Evolutionary conservation across 1,140 invertebrate species (phyloP).

Genomic region (Heliconius hewitsoni): DNA sequence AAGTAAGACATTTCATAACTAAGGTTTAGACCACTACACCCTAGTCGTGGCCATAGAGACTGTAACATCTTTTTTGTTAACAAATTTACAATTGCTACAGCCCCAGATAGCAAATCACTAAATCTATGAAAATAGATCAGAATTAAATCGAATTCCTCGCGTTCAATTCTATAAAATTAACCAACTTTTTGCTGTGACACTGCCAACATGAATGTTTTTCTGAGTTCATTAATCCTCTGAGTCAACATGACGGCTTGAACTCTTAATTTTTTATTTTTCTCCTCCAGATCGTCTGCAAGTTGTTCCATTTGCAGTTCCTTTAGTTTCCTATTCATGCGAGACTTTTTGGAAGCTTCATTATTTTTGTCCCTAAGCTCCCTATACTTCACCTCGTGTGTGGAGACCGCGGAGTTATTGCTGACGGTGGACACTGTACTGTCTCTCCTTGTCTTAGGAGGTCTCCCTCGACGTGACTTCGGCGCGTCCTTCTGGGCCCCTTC

Average conservation of each 20-base stretch:
- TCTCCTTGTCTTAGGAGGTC: constrained; percentile 64
- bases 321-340: constrained; percentile 86
- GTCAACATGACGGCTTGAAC: constrained; percentile 68
- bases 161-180: constrained; percentile 34
- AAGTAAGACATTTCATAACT: constrained; percentile 26
- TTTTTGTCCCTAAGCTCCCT: constrained; percentile 87
- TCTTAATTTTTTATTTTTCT: constrained; percentile 70
- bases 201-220: constrained; percentile 70
- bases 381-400: constrained; percentile 80
- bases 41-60: constrained; percentile 11
- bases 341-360: constrained; percentile 88
- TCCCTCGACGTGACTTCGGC: constrained; percentile 62
- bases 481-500: constrained; percentile 63
- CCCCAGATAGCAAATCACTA: constrained; percentile 18
- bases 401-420: constrained; percentile 65
- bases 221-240: constrained; percentile 69
- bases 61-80: constrained; percentile 10
- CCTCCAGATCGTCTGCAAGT: constrained; percentile 67
- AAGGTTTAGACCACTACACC: constrained; percentile 23
- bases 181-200: constrained; percentile 62
- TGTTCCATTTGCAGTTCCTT: constrained; percentile 82
- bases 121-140: constrained; percentile 52
- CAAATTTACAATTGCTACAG: constrained; percentile 19
- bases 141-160: constrained; percentile 12
- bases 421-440: constrained; percentile 70